phyloP scores from a whole-genome alignment of 2,888 invertebrate genomes.

The Tenthredo mesomela region DNA sequence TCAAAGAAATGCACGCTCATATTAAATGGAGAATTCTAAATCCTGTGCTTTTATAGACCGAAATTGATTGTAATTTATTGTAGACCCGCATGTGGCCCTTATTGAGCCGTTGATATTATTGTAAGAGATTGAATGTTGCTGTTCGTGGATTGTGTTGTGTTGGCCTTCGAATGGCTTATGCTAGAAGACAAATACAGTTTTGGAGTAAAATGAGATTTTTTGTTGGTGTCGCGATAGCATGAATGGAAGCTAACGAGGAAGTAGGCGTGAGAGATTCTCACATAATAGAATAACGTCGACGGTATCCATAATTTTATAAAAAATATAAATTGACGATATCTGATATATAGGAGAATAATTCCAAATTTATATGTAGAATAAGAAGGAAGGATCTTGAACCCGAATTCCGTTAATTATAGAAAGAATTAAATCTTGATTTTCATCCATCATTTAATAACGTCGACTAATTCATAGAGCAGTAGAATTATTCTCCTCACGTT shows the following conservation, averaged over 20 bases:
- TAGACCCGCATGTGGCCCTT: not conserved
- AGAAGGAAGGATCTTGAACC: not conserved
- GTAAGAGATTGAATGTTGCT: not conserved
- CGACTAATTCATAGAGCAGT: slow-evolving; percentile 4
- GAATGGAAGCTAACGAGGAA: slow-evolving; percentile 42
- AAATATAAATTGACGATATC: slow-evolving; percentile 1
- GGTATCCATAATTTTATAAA: not conserved
- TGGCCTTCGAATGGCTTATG: not conserved
- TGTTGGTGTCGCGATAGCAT: not conserved
- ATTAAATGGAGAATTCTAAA: not conserved
- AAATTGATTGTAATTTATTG: not conserved
- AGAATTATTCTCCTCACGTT: slow-evolving; percentile 26
- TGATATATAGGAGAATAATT: not conserved
- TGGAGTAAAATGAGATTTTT: not conserved
- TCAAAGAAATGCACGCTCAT: not conserved
- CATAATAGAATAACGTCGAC: not conserved
- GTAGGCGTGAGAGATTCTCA: slow-evolving; percentile 30
- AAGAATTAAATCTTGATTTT: not conserved
- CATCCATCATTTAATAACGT: not conserved
- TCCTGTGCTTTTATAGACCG: not conserved
- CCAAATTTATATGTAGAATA: not conserved
- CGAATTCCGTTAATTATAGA: not conserved
- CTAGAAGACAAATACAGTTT: not conserved
- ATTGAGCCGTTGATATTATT: not conserved
- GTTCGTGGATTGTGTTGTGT: not conserved